Evolutionary conservation across 2,888 invertebrate genomes (phyloP), one percentile per base, ranked within the genome.

Genomic region (Perizoma affinitatum): DNA sequence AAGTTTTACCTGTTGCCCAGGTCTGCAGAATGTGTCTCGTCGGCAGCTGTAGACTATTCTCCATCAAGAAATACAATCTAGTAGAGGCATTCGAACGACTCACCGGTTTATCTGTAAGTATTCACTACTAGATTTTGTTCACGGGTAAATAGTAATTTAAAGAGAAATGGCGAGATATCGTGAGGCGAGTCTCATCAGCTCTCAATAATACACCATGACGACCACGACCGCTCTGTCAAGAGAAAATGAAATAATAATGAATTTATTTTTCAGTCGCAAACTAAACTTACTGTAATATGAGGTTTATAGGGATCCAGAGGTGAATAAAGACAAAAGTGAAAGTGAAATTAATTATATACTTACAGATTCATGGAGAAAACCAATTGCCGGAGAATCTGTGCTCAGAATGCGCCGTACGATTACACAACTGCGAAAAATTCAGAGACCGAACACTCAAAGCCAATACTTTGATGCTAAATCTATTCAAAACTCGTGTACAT

Each of bases 21-120:
- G 84, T 86, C 0, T 90, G 90, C 72, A 71, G 90, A 42, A 77
- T 88, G 46, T 90, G 90, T 10, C 66, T 90, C 0, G 73, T 72
- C 0, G 82, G 79, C 61, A 80, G 84, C 33, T 70, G 71, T 0
- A 83, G 77, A 10, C 75, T 89, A 76, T 87, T 79, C 33, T 76
- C 84, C 33, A 71, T 88, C 0, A 69, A 60, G 1, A 80, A 83
- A 0, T 67, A 75, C 1, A 78, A 78, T 1, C 54, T 90, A 7
- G 74, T 80, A 0, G 63, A 75, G 0, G 69, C 79, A 5, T 89
- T 80, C 44, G 77, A 84, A 40, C 75, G 83, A 5, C 63, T 88
- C 0, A 86, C 84, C 0, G 88, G 87, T 0, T 58, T 81, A 4
- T 61, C 66, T 56, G 89, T 88, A 58, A 81, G 85, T 78, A 4